Base-by-base conservation (phyloP, 1,140 invertebrate genomes). In the Dysdera silvatica region DNA sequence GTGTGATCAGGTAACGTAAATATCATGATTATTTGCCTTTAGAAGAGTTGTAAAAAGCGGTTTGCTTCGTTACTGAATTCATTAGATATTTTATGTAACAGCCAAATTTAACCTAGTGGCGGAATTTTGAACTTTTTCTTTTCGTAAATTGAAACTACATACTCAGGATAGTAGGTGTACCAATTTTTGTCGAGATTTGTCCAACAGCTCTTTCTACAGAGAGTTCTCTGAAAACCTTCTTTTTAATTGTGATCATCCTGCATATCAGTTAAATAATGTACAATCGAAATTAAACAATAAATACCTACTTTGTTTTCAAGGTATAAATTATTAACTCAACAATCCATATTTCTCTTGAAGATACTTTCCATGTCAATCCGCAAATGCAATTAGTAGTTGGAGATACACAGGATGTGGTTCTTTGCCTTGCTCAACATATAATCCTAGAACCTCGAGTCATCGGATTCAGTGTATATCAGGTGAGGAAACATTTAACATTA, bases 351-450 rank as follows among this genome's bases (percentile, higher is more conserved):
- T 37, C 35, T 49, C 14, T 78, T 81, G n/a, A 78, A 87, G 88
- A 94, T 74, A 92, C 90, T 20, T 94, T 95, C 75, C 91, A 95
- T 73, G 91, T 93, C 69, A 95, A 95, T 75, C 91, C 91, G 4
- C 91, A 94, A 77, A 79, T 94, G 26, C 85, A 91, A 71, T 23
- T 67, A 26, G 82, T 86, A 29, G 74, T 93, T 3, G 85, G 84
- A 65, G 89, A 91, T 73, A 84, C 84, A 78, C 88, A 91, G 73
- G 88, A 91, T 71, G 83, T 92, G 1, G 83, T 94, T 12, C 85
- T 94, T 32, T 91, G 89, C 0, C 75, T 95, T 7, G 89, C 91
- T 75, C 91, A 95, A 71, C 90, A 94, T 73, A 89, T 87, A 31
- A 88, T 92, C 45, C 87, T 92, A 80, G 90, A 94, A 73, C 89